phyloP scores from a whole-genome alignment of 1,140 invertebrate species.

The Aphelinus atriplicis region DNA sequence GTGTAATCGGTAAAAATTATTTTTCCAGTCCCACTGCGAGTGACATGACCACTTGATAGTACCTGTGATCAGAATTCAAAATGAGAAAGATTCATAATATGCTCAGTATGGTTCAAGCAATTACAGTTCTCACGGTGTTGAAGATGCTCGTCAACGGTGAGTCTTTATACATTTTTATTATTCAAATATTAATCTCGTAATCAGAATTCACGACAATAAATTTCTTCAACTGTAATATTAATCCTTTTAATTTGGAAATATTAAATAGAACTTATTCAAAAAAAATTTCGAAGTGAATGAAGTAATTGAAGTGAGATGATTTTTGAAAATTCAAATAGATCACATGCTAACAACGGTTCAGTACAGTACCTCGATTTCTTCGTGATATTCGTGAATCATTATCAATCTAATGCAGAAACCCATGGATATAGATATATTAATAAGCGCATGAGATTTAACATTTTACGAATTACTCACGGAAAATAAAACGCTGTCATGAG shows the following conservation, averaged over 20 bases:
- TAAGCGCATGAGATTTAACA: too few relatives aligned
- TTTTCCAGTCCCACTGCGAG: constrained; percentile 42
- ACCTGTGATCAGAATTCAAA: constrained; percentile 61
- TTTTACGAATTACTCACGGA: too few relatives aligned
- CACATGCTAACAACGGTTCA: too few relatives aligned
- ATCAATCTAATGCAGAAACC: too few relatives aligned
- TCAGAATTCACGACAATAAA: constrained; percentile 29
- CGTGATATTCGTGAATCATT: background rate
- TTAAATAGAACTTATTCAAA: too few relatives aligned
- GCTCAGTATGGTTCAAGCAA: constrained; percentile 82
- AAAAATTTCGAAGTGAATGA: too few relatives aligned
- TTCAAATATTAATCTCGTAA: too few relatives aligned
- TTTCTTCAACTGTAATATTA: background rate
- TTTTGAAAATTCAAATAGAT: too few relatives aligned
- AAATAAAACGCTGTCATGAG: too few relatives aligned
- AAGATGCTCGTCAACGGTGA: constrained; percentile 85
- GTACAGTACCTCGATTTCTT: background rate
- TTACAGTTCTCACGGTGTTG: constrained; percentile 83
- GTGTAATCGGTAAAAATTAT: constrained; percentile 8
- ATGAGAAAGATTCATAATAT: constrained; percentile 71
- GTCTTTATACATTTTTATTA: constrained; percentile 39
- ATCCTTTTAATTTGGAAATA: background rate
- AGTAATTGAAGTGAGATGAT: too few relatives aligned
- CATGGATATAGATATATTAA: too few relatives aligned
- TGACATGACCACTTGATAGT: constrained; percentile 61